Evolutionary conservation across 2,113 vertebrate species (phyloP), one percentile per base, ranked within the genome.

Genomic region (Cichladusa arquata): DNA sequence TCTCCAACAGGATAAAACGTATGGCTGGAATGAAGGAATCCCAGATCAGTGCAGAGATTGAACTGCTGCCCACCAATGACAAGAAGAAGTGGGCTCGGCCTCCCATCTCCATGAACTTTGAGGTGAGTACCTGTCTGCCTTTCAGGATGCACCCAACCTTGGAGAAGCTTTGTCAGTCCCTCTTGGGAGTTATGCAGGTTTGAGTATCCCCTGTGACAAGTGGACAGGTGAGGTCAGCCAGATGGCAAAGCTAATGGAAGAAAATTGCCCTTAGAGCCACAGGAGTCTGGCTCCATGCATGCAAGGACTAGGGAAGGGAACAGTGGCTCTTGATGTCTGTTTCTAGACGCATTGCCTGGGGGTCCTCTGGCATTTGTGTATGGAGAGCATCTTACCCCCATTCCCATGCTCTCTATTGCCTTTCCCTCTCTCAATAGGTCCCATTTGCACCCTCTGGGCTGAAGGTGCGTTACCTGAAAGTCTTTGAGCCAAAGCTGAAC

Each of bases 11-110:
- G 98, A 99, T 99, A 97, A 99, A 99, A 97, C 99, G 99, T 50
- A 99, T 99, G 99, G 99, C 99, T 81, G 99, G 99, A 88, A 99
- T 99, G 99, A 99, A 99, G 98, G 99, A 99, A 97, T 99, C 99
- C 28, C 99, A 99, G 98, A 99, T 99, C 98, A 99, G 99, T 6
- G 99, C 99, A 2, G 99, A 99, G 98, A 99, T 99, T 19, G 99
- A 99, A 97, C 98, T 99, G 92, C 98, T 99, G 92, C 99, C 99
- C 83, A 99, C 99, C 93, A 99, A 99, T 14, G 99, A 99, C 96
- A 99, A 99, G 98, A 99, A 99, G 98, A 99, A 99, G 96, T 99
- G 99, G 99, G 99, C 99, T 90, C 98, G 99, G 60, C 99, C 99
- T 83, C 99, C 99, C 14, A 99, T 99, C 98, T 99, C 99, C 93